A percentile compares a stretch with the other conserved stretches of the same genome.
phyloP scores from a whole-genome alignment of 35 echinoderm and acorn worm species.

The Ophiothrix spiculata region DNA sequence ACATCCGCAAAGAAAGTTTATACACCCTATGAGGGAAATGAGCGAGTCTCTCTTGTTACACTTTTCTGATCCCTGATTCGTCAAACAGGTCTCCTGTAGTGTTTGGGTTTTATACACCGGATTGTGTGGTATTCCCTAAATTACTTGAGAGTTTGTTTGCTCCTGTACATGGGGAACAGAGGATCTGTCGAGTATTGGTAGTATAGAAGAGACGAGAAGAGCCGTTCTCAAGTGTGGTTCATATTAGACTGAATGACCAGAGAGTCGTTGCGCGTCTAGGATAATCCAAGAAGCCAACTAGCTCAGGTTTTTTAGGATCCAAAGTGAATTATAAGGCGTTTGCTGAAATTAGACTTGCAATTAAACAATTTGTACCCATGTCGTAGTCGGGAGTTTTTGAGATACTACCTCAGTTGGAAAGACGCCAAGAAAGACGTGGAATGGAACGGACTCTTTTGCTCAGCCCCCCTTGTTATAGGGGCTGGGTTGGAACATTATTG shows the following conservation, averaged over 20 bases:
- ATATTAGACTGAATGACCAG: background rate
- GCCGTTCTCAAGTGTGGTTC: background rate
- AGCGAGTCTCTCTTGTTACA: background rate
- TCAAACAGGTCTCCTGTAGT: background rate
- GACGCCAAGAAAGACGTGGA: slow-evolving; percentile 3
- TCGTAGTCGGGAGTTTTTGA: background rate
- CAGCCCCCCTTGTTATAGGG: background rate
- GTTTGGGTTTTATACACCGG: background rate
- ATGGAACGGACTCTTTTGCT: slow-evolving; percentile 4
- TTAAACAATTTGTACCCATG: background rate
- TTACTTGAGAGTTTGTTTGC: background rate
- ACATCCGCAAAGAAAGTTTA: background rate
- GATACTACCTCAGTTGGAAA: background rate
- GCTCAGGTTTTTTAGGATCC: background rate
- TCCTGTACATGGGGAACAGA: background rate
- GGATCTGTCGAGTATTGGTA: no score
- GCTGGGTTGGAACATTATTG: background rate
- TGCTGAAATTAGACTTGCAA: background rate
- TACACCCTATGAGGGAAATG: background rate
- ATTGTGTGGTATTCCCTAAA: background rate
- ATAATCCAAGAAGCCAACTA: background rate
- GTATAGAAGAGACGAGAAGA: background rate
- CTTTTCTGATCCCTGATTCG: background rate
- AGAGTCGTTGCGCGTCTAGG: slow-evolving; percentile 2
- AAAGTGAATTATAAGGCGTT: background rate